phyloP scores from a whole-genome alignment of 2,113 vertebrate species.

The Micromys minutus region DNA sequence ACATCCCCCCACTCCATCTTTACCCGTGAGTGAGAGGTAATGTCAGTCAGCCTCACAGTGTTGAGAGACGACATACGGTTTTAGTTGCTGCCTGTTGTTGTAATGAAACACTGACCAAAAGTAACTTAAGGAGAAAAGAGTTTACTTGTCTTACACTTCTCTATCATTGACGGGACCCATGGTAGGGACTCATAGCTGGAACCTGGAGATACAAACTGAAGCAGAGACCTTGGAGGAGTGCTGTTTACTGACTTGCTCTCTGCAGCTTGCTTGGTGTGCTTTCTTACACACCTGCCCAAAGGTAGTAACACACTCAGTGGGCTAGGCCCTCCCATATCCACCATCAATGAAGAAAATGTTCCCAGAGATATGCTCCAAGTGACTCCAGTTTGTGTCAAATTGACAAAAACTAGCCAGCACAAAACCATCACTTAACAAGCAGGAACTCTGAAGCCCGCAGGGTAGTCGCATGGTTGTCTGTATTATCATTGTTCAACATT shows the following conservation, averaged over 20 bases:
- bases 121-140: background rate
- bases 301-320: background rate
- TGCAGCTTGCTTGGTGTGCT: background rate
- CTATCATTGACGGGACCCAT: background rate
- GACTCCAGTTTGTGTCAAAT: background rate
- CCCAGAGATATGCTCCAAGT: background rate
- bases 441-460: background rate
- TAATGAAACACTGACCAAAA: background rate
- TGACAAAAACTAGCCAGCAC: background rate
- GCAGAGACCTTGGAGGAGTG: background rate
- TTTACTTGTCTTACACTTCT: background rate
- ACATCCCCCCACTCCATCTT: background rate
- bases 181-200: background rate
- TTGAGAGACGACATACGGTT: background rate
- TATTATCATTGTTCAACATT: background rate
- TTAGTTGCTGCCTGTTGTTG: background rate
- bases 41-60: background rate
- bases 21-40: background rate
- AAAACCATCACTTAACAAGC: background rate
- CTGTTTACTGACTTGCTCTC: background rate
- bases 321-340: background rate
- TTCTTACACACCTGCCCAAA: background rate
- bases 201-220: background rate
- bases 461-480: background rate
- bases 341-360: background rate